phyloP scores from a whole-genome alignment of 2,797 vertebrate species.

The Gallirallus australis region DNA sequence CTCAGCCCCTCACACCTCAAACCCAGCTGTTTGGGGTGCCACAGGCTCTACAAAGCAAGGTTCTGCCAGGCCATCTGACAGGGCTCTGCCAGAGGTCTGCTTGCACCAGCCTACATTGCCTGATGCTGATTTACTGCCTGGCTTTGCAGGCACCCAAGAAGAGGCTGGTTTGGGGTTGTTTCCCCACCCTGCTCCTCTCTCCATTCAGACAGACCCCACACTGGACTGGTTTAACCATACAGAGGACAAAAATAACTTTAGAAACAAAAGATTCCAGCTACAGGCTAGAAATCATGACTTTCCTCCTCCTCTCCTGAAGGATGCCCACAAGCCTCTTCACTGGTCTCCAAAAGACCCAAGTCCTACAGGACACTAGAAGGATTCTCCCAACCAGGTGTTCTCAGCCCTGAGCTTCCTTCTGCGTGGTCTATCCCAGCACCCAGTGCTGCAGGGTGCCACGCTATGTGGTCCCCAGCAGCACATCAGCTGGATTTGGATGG shows the following conservation, averaged over 20 bases:
- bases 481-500: not conserved
- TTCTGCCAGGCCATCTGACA: not conserved
- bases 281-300: not conserved
- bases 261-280: not conserved
- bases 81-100: not conserved
- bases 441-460: not conserved
- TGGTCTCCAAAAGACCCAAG: not conserved
- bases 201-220: not conserved
- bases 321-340: not conserved
- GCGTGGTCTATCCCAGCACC: not conserved
- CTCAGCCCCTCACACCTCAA: not conserved
- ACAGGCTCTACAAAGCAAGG: not conserved
- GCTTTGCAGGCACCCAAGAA: not conserved
- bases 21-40: rapidly evolving
- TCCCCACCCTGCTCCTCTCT: not conserved
- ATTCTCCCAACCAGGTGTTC: not conserved
- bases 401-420: not conserved
- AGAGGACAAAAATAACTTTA: not conserved
- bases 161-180: not conserved
- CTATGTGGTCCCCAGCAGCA: not conserved
- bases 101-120: not conserved
- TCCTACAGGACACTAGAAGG: not conserved
- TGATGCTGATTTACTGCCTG: not conserved
- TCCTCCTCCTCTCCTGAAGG: not conserved
- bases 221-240: not conserved